phyloP scores from a whole-genome alignment of 1,140 invertebrate species.

The Phortica variegata region DNA sequence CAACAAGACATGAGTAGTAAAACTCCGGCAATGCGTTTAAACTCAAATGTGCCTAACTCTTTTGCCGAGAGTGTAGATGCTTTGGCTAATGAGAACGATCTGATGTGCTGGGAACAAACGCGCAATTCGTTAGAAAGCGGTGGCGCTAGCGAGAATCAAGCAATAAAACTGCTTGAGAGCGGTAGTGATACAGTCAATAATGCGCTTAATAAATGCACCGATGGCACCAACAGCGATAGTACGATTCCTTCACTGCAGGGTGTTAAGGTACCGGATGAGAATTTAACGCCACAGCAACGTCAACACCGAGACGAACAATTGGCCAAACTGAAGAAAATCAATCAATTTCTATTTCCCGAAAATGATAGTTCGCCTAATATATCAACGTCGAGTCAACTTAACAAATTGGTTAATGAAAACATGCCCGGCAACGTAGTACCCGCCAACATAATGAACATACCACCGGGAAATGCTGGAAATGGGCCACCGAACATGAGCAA shows the following conservation, averaged over 20 bases:
- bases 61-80: constrained; percentile 57
- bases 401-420: constrained; percentile 17
- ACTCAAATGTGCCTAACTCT: constrained; percentile 3
- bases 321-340: constrained; percentile 88
- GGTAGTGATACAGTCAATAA: constrained; percentile 1
- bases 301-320: constrained; percentile 90
- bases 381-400: constrained; percentile 5
- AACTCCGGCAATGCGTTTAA: constrained; percentile 53
- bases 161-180: constrained; percentile 2
- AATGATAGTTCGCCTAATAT: constrained; percentile 37
- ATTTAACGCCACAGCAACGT: constrained; percentile 92
- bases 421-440: not conserved
- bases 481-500: constrained; percentile 1
- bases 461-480: constrained; percentile 6
- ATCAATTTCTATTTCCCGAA: constrained; percentile 87
- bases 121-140: constrained; percentile 34
- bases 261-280: constrained; percentile 93
- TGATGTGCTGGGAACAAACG: constrained; percentile 49
- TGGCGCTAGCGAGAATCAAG: constrained; percentile 15
- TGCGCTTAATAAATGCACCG: constrained; percentile 22
- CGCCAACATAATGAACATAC: constrained; percentile 23
- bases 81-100: constrained; percentile 31
- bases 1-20: constrained; percentile 29
- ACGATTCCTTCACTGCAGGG: constrained; percentile 68
- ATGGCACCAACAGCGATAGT: constrained; percentile 33